These are phyloP conservation scores for Pseudolycoriella hygida DNA, from an alignment of 2,888 invertebrate genomes.

Conservation along the genomic window DNA sequence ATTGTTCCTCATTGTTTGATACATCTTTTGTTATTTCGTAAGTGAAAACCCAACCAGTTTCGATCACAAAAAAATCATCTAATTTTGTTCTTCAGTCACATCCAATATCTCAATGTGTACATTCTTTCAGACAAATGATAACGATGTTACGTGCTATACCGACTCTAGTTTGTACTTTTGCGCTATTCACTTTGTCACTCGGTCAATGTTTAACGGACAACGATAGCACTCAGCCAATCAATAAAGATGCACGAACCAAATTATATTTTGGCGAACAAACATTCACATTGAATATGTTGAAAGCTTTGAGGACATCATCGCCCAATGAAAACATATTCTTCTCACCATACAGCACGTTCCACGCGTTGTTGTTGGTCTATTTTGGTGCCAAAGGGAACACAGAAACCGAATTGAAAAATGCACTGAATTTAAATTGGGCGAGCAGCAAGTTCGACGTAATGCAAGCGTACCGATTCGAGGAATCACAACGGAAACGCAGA, in stretches of 20 bases:
- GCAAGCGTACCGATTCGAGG: slow-evolving; percentile 56
- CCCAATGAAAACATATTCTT: slow-evolving; percentile 66
- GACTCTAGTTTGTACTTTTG: no score
- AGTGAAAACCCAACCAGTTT: no score
- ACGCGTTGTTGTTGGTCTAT: slow-evolving; percentile 59
- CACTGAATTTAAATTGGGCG: slow-evolving; percentile 22
- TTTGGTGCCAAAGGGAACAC: slow-evolving; percentile 58
- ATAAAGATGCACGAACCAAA: slow-evolving; percentile 8
- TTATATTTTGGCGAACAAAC: slow-evolving; percentile 42
- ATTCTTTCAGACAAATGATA: no score
- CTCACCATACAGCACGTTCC: slow-evolving; percentile 74
- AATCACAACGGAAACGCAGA: slow-evolving; percentile 33
- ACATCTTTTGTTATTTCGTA: no score
- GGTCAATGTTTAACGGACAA: slow-evolving; percentile 12
- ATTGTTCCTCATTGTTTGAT: no score
- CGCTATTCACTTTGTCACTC: no score
- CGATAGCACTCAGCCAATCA: neutral
- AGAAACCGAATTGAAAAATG: slow-evolving; percentile 38
- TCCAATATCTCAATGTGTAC: no score
- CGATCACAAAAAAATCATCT: no score
- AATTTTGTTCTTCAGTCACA: no score
- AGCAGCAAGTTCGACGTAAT: slow-evolving; percentile 50
- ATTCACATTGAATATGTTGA: slow-evolving; percentile 53
- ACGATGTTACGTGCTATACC: no score
- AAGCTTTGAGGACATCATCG: slow-evolving; percentile 43